A percentile compares a stretch with the other conserved stretches of the same genome.
Evolutionary conservation across 2,888 invertebrate genomes (phyloP).

Genomic region (Globia sparganii): DNA sequence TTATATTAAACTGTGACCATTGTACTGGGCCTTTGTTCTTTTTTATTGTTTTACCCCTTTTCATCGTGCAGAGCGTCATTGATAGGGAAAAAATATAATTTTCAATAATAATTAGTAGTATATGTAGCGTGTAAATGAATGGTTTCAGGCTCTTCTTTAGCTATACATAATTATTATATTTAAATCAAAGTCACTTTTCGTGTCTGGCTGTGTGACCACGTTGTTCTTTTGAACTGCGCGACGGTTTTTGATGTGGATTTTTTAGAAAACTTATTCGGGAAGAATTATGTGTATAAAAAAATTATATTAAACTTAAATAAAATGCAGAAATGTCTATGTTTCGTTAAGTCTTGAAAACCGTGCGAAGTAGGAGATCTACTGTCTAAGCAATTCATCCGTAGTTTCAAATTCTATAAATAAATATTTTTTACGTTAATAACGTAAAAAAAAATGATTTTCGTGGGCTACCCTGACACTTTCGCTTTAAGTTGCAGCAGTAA

Average conservation of each 20-base stretch:
- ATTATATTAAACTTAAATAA: not conserved
- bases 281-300: not conserved
- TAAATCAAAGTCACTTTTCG: not conserved
- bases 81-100: conserved; percentile 78
- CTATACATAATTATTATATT: not conserved
- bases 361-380: not conserved
- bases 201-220: not conserved
- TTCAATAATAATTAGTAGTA: conserved; percentile 45
- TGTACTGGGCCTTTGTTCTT: conserved; percentile 84
- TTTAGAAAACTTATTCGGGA: not conserved
- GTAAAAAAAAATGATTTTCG: too few relatives aligned
- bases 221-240: not conserved
- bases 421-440: too few relatives aligned
- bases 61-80: conserved; percentile 74
- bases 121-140: conserved; percentile 1
- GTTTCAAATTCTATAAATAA: too few relatives aligned
- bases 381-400: too few relatives aligned
- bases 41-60: conserved; percentile 83
- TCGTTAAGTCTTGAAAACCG: not conserved
- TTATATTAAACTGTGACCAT: conserved; percentile 86
- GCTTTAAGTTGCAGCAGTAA: not conserved
- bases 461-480: too few relatives aligned
- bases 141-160: not conserved
- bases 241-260: not conserved
- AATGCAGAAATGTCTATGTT: not conserved